Base-by-base conservation (phyloP, 2,797 vertebrate species). In the Aulostomus chinensis region DNA sequence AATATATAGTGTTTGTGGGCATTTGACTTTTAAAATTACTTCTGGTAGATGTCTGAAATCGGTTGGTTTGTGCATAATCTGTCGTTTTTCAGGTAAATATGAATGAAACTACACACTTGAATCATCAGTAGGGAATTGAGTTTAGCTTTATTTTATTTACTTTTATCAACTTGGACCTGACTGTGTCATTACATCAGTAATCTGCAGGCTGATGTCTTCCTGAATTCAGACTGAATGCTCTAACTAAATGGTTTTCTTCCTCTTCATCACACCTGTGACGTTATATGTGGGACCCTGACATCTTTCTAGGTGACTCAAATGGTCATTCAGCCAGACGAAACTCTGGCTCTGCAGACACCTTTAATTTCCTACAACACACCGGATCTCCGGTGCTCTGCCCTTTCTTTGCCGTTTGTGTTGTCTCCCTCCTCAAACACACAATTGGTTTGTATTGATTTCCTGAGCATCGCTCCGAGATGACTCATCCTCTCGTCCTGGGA, bases 361-460 rank as follows among this genome's bases (percentile, higher is more conserved):
- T 28, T 68, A 41, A 70, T 81, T 81, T 77, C 60, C 69, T 36
- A 29, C 57, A 54, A 22, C 50, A n/a, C 49, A 35, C 9, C 26
- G 1, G 29, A 59, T 52, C 58, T 58, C 47, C 13, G 15, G n/a
- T n/a, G 15, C 37, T 7, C 22, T 52, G 55, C 31, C 51, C 33
- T 66, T 62, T 64, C 47, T 48, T 36, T 39, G 31, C 47, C 21
- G 63, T 70, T 58, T 59, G 53, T 56, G 18, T 58, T 30, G 29
- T 76, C 73, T 73, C 30, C 41, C 51, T 71, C 58, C 50, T 80
- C 71, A 80, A 72, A 80, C 72, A 73, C 45, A 73, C 73, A 76
- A 59, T 80, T 67, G 67, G 58, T 63, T 45, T 31, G 31, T 79
- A 80, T 85, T 70, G 83, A 85, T 84, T 78, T 75, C 53, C 58